phyloP scores from a whole-genome alignment of 2,888 invertebrate species.

The Dorcus hopei region DNA sequence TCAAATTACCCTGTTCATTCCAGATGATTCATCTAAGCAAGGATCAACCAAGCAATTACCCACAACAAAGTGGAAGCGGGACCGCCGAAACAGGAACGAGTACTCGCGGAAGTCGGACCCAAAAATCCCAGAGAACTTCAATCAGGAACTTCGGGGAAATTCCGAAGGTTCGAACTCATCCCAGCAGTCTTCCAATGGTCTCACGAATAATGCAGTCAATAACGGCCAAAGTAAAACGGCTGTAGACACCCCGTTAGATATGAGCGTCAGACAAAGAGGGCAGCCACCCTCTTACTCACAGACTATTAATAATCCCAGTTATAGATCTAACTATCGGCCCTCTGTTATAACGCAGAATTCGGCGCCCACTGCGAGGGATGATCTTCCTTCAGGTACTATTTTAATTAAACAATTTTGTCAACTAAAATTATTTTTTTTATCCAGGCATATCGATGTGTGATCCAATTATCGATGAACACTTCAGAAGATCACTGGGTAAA shows the following conservation, averaged over 20 bases:
- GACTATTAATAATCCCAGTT: conserved; percentile 48
- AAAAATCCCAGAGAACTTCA: conserved; percentile 43
- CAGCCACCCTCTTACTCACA: conserved; percentile 61
- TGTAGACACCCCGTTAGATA: conserved; percentile 60
- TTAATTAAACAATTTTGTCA: no score
- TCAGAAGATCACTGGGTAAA: conserved; percentile 84
- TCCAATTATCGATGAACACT: conserved; percentile 93
- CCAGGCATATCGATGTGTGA: conserved; percentile 77
- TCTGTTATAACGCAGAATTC: conserved; percentile 62
- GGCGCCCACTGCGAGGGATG: conserved; percentile 37
- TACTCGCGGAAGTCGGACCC: conserved; percentile 48
- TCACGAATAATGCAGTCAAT: conserved; percentile 7
- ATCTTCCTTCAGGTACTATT: conserved; percentile 43
- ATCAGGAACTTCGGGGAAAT: conserved; percentile 30
- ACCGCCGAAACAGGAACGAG: conserved; percentile 56
- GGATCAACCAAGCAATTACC: conserved; percentile 57
- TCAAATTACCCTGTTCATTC: not conserved
- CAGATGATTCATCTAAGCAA: conserved; percentile 40
- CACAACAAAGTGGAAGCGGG: conserved; percentile 71
- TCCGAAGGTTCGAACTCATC: conserved; percentile 25
- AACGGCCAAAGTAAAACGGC: conserved; percentile 22
- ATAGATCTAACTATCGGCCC: conserved; percentile 51
- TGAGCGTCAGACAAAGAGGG: conserved; percentile 58
- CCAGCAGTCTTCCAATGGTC: conserved; percentile 1
- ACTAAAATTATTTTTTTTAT: conserved; percentile 19